Evolutionary conservation across 2,888 invertebrate genomes (phyloP), one percentile per base, ranked within the genome.

Genomic region (Clostera curtula): DNA sequence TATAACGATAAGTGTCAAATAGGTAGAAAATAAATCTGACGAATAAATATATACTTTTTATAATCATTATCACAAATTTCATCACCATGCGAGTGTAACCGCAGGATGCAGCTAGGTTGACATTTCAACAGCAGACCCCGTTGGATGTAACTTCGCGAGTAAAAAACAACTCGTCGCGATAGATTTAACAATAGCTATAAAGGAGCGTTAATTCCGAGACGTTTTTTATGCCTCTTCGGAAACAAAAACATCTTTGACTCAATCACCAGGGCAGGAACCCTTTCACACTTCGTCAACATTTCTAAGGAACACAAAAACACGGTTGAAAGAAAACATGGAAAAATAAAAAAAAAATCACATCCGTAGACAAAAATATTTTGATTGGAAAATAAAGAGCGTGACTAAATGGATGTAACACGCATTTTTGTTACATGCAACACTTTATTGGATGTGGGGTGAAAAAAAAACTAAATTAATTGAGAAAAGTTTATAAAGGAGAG

Each of bases 371-470:
- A 72, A 66, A 62, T 68, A 72, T 75, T 74, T 79, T 74, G 77
- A 83, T 83, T 77, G 77, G 57, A 83, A 79, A 80, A 79, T 82
- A 82, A 80, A 72, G 69, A 65, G 58, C 76, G 70, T 69, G 38
- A 55, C 76, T 63, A 79, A 80, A 55, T 50, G 43, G n/a, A 56
- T 56, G 51, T 49, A 58, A 56, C 53, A 61, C 56, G 53, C 46
- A 38, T 50, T 55, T 54, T 52, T 49, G 54, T 58, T 49, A 43
- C 29, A 42, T 47, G 41, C 51, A 44, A 43, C 34, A 39, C 25
- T 5, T 8, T 24, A 9, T 11, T 16, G 19, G 35, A 29, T 30
- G 35, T 29, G 31, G 14, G 12, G 14, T 9, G 14, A 6, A 13
- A 8, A 9, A 22, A 13, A 13, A n/a, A n/a, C n/a, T n/a, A n/a